Base-by-base conservation (phyloP, 2,888 invertebrate species). In the Macropis europaea region DNA sequence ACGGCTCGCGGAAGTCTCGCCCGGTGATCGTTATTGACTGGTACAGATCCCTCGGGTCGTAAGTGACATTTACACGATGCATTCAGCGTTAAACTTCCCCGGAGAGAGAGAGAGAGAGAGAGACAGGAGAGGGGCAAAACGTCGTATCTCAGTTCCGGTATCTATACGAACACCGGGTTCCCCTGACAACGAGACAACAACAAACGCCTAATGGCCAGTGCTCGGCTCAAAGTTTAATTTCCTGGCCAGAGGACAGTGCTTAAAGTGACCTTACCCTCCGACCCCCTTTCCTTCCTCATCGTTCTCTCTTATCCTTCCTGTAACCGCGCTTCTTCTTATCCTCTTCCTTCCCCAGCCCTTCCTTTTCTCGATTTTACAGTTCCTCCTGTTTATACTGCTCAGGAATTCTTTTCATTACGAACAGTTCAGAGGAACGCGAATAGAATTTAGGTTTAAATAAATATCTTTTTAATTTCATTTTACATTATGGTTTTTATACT, bases 221-320 rank as follows among this genome's bases (percentile, higher is more conserved):
- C 84, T 84, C 79, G 82, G 76, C 82, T 85, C 82, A 84, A 86
- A 88, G 86, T 87, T 89, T 89, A 89, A 89, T 89, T 89, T 90
- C 86, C 88, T 86, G 87, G 77, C 82, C 82, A 82, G 82, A 81
- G 85, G 85, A 84, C 84, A 81, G 82, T 82, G 84, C 82, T 87
- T 82, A 82, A 84, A 83, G 81, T 82, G 83, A 83, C 83, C 82
- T 77, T 73, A n/a, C 66, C 63, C 74, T 36, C 56, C 52, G 19
- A 38, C 45, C 57, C 30, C 52, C 64, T 57, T 67, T 47, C 56
- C 66, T 64, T 69, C 42, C 43, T 48, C 53, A 45, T 40, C 63
- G 34, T 30, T 52, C 40, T 19, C 32, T 47, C 47, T 45, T 48
- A 47, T 66, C 64, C 61, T 57, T 53, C 47, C 47, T 38, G 30